Evolutionary conservation across 2,888 invertebrate genomes (phyloP), one percentile per base, ranked within the genome.

Genomic region (Oscheius sp.): DNA sequence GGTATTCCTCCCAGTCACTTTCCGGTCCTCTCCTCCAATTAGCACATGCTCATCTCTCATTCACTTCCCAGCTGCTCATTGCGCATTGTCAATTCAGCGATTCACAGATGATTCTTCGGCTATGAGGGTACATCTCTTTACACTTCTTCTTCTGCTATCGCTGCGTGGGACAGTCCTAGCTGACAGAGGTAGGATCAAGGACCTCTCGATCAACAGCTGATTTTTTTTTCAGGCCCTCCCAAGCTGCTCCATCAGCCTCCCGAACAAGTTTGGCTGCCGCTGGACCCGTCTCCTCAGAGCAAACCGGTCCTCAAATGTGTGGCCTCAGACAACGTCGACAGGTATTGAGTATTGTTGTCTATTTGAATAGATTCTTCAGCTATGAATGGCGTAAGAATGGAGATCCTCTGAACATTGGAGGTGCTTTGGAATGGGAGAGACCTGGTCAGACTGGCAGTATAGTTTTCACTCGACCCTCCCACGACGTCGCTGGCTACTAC

Each of bases 401-500:
- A 1, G 77, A 81, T 57, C 72, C 59, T 10, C 76, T 88, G 11
- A 73, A 53, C 7, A 73, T 87, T 7, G 82, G 83, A 53, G 82
- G 79, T 29, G 75, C 75, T 33, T 76, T 86, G 33, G 74, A 77
- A 13, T 88, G 88, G 87, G 78, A 82, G 50, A 73, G 81, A 33
- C 78, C 82, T 21, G 81, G 83, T 9, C 83, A 86, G 70, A 79
- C 81, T 11, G 91, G 91, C 0, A 76, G 81, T 4, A 85, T 87
- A 50, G 76, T 84, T 13, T 85, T 87, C 75, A 70, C 32, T 9
- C 65, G 70, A 21, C 76, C 78, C 3, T 77, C 75, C 4, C 55
- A 66, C 4, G 62, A 70, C 35, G 74, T 78, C 66, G 68, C 80
- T 66, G 79, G 79, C 35, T 89, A 90, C 48, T 91, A 90, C 77